These are phyloP conservation scores for Ephydatia muelleri DNA, from an alignment of 37 sponge, comb jelly and placozoan genomes.

Conservation along the genomic window DNA sequence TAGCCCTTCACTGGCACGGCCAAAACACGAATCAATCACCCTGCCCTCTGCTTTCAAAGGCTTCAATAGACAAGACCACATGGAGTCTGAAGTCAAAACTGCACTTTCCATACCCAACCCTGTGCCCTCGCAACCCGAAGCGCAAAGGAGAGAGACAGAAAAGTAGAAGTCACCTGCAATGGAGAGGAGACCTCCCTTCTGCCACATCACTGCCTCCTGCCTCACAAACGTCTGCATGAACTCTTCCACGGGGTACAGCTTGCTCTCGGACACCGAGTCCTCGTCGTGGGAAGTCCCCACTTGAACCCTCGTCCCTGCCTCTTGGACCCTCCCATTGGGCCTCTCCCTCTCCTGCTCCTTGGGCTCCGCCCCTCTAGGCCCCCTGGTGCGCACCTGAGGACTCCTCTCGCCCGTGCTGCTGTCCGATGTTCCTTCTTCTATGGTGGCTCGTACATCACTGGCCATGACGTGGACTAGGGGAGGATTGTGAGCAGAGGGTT, in stretches of 20 bases:
- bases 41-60: too few relatives aligned
- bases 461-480: not conserved
- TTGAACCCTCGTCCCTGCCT: not conserved
- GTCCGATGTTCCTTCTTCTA: not conserved
- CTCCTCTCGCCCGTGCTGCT: not conserved
- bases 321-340: too few relatives aligned
- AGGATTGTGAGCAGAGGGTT: not conserved
- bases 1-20: too few relatives aligned
- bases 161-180: not conserved
- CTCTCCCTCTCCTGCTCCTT: not conserved
- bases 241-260: slow-evolving; percentile 31
- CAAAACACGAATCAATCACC: too few relatives aligned
- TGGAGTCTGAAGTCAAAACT: too few relatives aligned
- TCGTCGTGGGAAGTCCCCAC: not conserved
- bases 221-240: slow-evolving; percentile 30
- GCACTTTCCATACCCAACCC: too few relatives aligned
- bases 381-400: not conserved
- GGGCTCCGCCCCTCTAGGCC: not conserved
- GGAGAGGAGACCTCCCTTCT: slow-evolving; percentile 22
- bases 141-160: not conserved
- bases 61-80: too few relatives aligned
- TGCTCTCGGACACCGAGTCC: not conserved
- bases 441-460: not conserved
- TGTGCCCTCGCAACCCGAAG: not conserved
- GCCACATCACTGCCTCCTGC: slow-evolving; percentile 58